Conservation (phyloP, 1,140 invertebrate genomes). For the Hyposmocoma kahamanoa region DNA sequence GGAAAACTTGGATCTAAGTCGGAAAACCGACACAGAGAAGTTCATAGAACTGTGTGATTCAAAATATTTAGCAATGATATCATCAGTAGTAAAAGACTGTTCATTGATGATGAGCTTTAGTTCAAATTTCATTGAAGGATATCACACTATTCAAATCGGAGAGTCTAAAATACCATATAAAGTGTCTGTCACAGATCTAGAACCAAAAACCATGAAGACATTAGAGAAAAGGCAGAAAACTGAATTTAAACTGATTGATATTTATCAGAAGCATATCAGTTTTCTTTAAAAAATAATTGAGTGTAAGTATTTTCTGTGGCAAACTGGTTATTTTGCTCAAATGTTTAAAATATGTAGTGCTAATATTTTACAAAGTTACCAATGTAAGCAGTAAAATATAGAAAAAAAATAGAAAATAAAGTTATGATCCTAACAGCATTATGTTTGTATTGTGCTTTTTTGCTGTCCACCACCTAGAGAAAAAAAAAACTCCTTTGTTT, state of each 20-base stretch:
- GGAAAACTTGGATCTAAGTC: conserved; percentile 28
- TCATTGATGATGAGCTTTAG: conserved; percentile 67
- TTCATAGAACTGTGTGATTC: conserved; percentile 28
- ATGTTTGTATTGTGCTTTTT: no score
- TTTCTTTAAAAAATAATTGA: conserved; percentile 9
- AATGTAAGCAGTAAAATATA: no score
- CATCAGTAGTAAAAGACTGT: conserved; percentile 62
- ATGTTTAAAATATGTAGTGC: no score
- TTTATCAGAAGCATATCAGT: conserved; percentile 27
- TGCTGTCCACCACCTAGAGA: no score
- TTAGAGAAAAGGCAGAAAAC: conserved; percentile 41
- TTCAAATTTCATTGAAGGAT: conserved; percentile 18
- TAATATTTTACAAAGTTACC: no score
- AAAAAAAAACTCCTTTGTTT: no score
- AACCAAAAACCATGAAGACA: conserved; percentile 51
- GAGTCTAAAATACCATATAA: conserved; percentile 37
- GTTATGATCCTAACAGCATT: no score
- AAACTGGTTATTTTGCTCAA: no score
- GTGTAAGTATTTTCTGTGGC: conserved; percentile 52
- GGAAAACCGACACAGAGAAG: conserved; percentile 22
- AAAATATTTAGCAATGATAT: conserved; percentile 43
- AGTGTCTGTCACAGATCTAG: conserved; percentile 60
- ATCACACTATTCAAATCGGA: conserved; percentile 24
- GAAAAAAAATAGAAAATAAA: no score
- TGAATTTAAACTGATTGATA: conserved; percentile 36